Evolutionary conservation across 2,797 vertebrate genomes (phyloP).

Genomic region (Petrocephalus sullivani): DNA sequence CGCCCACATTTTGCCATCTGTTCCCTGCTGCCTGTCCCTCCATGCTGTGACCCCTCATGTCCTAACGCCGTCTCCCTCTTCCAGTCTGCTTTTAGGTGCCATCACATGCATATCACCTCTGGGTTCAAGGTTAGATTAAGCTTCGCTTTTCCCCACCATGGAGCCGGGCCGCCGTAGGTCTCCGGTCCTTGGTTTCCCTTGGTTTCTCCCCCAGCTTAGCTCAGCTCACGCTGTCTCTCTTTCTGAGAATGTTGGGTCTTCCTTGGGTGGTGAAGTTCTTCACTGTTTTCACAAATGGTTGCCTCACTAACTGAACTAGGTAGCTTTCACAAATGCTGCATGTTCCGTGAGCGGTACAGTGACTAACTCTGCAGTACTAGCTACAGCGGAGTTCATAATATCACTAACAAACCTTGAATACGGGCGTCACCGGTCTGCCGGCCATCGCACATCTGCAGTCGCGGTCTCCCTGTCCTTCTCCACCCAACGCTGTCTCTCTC

Average conservation of each 20-base stretch:
- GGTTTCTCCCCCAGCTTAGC: neutral
- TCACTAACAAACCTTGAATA: neutral
- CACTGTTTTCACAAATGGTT: neutral
- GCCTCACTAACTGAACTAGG: neutral
- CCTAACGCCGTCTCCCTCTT: constrained; percentile 52
- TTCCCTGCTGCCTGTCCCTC: neutral
- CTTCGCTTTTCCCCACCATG: constrained; percentile 5
- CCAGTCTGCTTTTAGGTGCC: constrained; percentile 65
- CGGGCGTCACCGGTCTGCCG: neutral
- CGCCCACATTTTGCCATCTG: neutral
- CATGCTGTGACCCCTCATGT: constrained; percentile 40
- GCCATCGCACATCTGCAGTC: neutral
- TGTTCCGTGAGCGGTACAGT: too few species aligned
- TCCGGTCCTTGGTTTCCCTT: neutral
- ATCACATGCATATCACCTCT: constrained; percentile 53
- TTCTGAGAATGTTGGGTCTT: neutral
- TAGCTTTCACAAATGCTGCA: neutral
- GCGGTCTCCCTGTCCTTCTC: neutral
- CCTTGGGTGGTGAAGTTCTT: neutral
- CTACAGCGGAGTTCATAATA: neutral
- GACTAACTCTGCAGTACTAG: neutral
- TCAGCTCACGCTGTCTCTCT: neutral
- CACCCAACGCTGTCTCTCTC: constrained; percentile 28
- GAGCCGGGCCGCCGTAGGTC: neutral
- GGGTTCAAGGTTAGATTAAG: constrained; percentile 61